Base-by-base conservation (phyloP, 2,888 invertebrate species). In the Netelia melanura region DNA sequence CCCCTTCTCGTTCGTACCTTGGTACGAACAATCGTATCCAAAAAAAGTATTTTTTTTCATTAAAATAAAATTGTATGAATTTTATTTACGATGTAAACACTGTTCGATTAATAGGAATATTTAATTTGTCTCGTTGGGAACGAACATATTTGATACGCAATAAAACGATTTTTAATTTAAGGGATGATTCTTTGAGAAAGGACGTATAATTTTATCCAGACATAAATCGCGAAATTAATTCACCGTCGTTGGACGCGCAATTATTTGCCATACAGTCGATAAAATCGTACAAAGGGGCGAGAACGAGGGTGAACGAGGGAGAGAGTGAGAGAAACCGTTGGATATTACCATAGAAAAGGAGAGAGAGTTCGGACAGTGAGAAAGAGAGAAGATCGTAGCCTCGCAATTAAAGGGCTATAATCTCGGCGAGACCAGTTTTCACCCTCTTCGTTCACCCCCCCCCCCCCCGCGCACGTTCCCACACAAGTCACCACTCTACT, bases 341-440 rank as follows among this genome's bases (percentile, higher is more conserved):
- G 56, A 71, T 71, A 79, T 79, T 65, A 65, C 71, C 56, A 65
- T 79, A 48, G 54, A 72, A 79, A 71, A 71, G 44, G 64, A 38
- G 17, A 1, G 48, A 61, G 23, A n/a, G 30, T 30, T 30, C 44
- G 67, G 21, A 11, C 23, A 58, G 43, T 11, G 38, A 14, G n/a
- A 62, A 23, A 21, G 62, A 84, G 61, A 67, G 62, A 23, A 52
- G 64, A 70, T 64, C 64, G 23, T 61, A 58, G 68, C 48, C 52
- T 75, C 61, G 79, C 83, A 83, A 83, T 83, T 83, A 83, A 78
- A 78, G 74, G 83, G 78, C 72, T 78, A 78, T 78, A 78, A 78
- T 83, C 78, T 83, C 83, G 68, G 62, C 72, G 83, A 62, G 83
- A 78, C 54, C 77, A 78, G 62, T 78, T 78, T 75, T 70, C 62